phyloP scores from a whole-genome alignment of 1,140 invertebrate genomes.

The Musca domestica region DNA sequence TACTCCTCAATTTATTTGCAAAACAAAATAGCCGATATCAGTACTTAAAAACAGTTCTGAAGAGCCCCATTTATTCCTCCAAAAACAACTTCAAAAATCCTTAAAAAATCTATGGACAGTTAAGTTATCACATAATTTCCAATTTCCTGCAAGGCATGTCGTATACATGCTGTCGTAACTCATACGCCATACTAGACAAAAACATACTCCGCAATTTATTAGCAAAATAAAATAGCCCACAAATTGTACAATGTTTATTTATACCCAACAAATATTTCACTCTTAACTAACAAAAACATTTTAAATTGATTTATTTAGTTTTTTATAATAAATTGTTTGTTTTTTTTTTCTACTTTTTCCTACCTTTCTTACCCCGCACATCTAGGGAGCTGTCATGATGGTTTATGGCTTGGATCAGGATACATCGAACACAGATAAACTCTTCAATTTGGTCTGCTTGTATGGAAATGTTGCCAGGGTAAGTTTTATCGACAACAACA shows the following conservation, averaged over 20 bases:
- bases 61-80: too few species aligned
- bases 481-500: constrained; percentile 52
- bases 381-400: constrained; percentile 88
- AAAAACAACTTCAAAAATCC: too few species aligned
- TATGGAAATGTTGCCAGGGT: constrained; percentile 98
- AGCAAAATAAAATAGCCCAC: too few species aligned
- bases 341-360: background rate
- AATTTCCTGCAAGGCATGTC: too few species aligned
- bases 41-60: too few species aligned
- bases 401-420: constrained; percentile 93
- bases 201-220: too few species aligned
- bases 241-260: background rate
- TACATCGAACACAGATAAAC: constrained; percentile 90
- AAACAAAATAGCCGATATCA: too few species aligned
- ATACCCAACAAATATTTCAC: too few species aligned
- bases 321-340: constrained; percentile 9
- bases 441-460: constrained; percentile 99
- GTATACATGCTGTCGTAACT: background rate
- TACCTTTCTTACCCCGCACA: background rate
- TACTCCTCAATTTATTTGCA: too few species aligned
- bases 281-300: background rate
- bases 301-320: background rate
- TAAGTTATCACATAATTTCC: too few species aligned
- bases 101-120: too few species aligned
- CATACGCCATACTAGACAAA: constrained; percentile 1